Base-by-base conservation (phyloP, 2,113 vertebrate genomes). In the Gavia stellata region DNA sequence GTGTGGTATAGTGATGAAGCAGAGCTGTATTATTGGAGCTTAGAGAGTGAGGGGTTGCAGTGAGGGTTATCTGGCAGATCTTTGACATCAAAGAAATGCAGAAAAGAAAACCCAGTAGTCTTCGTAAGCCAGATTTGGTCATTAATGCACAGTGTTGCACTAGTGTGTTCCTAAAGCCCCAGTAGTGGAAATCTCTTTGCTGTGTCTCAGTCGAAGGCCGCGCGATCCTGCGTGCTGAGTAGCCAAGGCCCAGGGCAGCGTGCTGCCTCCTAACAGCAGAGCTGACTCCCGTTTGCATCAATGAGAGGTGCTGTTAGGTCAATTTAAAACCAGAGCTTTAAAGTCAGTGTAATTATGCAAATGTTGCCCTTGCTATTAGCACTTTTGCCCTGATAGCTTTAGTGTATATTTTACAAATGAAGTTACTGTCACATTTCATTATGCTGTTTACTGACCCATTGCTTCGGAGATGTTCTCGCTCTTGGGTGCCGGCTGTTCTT, bases 341-440 rank as follows among this genome's bases (percentile, higher is more conserved):
- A 97, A 96, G 94, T 96, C 95, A 96, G 93, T 95, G 88, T 95
- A 95, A 98, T 97, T 97, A 97, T 97, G 97, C 94, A 97, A 95
- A 97, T 96, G 38, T 62, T 93, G 73, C 62, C 80, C 96, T 95
- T 92, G 96, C 79, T 92, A 86, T 96, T 79, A 75, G 75, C 59
- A 36, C 63, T 94, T 78, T 62, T 87, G 81, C 49, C 68, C 83
- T 18, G 62, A 55, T 86, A 86, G 28, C 86, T 88, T 84, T 59
- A 47, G 84, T 7, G 13, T 89, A 6, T 91, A 78, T 89, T 91
- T 97, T 91, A 75, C 80, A 92, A 92, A 92, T 87, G 95, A 94
- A 95, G 97, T 83, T 90, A 31, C 94, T 97, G 97, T 97, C 97
- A 94, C 94, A 73, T 89, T 91, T 90, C 94, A 90, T 96, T 96